Evolutionary conservation across 2,797 vertebrate genomes (phyloP).

Genomic region (Fistularia tabacaria): DNA sequence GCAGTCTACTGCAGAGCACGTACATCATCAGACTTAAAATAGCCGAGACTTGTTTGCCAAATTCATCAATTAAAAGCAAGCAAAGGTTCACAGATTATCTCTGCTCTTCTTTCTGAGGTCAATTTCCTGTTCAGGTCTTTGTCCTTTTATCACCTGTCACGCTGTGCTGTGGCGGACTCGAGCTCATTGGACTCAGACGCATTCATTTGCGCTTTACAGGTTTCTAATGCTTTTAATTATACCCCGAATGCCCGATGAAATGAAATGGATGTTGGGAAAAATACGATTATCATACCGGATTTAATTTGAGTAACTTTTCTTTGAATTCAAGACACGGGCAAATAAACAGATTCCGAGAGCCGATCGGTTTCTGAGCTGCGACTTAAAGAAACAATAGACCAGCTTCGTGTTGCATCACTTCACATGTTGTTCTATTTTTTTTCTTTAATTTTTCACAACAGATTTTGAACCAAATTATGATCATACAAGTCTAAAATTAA

Average conservation of each 20-base stretch:
- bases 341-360: constrained; percentile 44
- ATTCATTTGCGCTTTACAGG: constrained; percentile 54
- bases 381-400: constrained; percentile 47
- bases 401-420: constrained; percentile 33
- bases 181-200: constrained; percentile 28
- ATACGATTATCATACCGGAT: constrained; percentile 45
- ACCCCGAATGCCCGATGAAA: constrained; percentile 44
- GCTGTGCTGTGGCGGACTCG: constrained; percentile 36
- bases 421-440: constrained; percentile 7
- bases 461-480: constrained; percentile 9
- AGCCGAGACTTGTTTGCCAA: constrained; percentile 41
- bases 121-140: constrained; percentile 66
- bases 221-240: constrained; percentile 61
- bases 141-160: constrained; percentile 59
- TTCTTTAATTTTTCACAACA: constrained; percentile 15
- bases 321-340: constrained; percentile 50
- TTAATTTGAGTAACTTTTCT: constrained; percentile 64
- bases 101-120: constrained; percentile 52
- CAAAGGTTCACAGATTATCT: constrained; percentile 44
- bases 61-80: constrained; percentile 39
- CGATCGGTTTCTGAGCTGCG: constrained; percentile 25
- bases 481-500: constrained; percentile 6
- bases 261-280: constrained; percentile 53
- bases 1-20: constrained; percentile 36
- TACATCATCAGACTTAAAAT: constrained; percentile 49